Base-by-base conservation (phyloP, 2,113 vertebrate species). In the Rousettus leschenaultii region DNA sequence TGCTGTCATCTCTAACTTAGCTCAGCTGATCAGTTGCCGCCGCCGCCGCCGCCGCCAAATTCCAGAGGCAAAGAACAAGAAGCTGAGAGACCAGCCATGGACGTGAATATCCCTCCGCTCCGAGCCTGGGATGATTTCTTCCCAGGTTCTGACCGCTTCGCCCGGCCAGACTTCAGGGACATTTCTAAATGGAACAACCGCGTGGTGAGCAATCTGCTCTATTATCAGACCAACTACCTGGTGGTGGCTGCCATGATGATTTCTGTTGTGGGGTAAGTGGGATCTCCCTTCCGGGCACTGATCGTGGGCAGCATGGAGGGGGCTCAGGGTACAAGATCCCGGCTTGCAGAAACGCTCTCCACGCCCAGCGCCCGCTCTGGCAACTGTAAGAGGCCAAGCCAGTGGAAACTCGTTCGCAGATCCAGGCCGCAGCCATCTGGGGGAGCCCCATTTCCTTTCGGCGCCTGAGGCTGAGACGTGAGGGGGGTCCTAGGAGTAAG, bases 201-300 rank as follows among this genome's bases (percentile, higher is more conserved):
- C 35, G 99, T 99, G 33, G 98, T 99, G 97, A 99, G 98, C 99
- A 99, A 99, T 97, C 98, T 99, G 98, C 99, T 99, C 26, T 99
- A 99, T 82, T 99, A 99, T 95, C 99, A 99, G 97, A 99, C 99
- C 63, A 99, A 99, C 95, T 99, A 99, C 93, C 94, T 99, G 94
- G 98, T 97, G 15, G 77, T 99, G 97, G 99, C 99, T 22, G 96
- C 99, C 71, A 94, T 96, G 55, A 99, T 99, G 89, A 98, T 99
- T 96, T 97, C 99, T 15, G 53, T 99, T 10, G 99, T 99, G 63
- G 99, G 99, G 99, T 99, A 96, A 99, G 99, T 98, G 43, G 43
- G 26, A 7, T 57, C 4, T 30, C 57, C 57, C 18, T 4, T 28
- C 89, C 2, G 33, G 86, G 82, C 48, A 48, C 45, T 6, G 57